Evolutionary conservation across 92 coral and sea anemone genomes (phyloP).

Genomic region (Zoanthus solanderi): DNA sequence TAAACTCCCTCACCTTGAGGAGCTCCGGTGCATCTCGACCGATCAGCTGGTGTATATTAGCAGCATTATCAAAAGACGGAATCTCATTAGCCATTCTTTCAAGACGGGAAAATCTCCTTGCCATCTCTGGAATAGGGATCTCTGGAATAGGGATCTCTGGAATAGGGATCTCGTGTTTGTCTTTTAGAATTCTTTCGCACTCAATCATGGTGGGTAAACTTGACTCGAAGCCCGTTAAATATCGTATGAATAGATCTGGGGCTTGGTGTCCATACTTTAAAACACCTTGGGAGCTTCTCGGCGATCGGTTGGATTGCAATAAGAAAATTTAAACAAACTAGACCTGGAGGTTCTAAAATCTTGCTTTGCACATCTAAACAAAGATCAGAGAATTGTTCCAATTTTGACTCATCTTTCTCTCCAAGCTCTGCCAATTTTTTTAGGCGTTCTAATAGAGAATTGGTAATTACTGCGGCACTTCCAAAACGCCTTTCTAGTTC

Average conservation of each 20-base stretch:
- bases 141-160: constrained; percentile 45
- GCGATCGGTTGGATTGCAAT: constrained; percentile 17
- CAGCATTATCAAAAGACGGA: constrained; percentile 4
- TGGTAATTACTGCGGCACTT: constrained; percentile 17
- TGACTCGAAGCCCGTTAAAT: constrained; percentile 11
- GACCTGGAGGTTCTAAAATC: constrained; percentile 8
- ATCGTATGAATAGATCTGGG: constrained; percentile 24
- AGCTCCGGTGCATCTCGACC: constrained; percentile 22
- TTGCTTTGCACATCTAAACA: background rate
- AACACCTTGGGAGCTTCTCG: constrained; percentile 14
- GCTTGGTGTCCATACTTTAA: constrained; percentile 32
- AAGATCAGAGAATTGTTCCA: constrained; percentile 16
- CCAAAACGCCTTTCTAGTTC: constrained; percentile 28
- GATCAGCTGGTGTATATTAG: constrained; percentile 3
- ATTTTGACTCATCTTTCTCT: constrained; percentile 8
- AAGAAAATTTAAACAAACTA: constrained; percentile 23
- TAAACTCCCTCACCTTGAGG: constrained; percentile 9
- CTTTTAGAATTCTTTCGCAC: constrained; percentile 40
- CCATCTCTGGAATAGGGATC: constrained; percentile 42
- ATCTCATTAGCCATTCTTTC: constrained; percentile 26
- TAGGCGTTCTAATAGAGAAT: background rate
- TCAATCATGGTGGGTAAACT: constrained; percentile 38
- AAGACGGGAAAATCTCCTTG: constrained; percentile 23
- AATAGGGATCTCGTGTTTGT: constrained; percentile 45
- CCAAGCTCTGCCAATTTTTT: background rate